Evolutionary conservation across 1,140 invertebrate genomes (phyloP), one percentile per base, ranked within the genome.

Genomic region (Geopemphigus sp.): DNA sequence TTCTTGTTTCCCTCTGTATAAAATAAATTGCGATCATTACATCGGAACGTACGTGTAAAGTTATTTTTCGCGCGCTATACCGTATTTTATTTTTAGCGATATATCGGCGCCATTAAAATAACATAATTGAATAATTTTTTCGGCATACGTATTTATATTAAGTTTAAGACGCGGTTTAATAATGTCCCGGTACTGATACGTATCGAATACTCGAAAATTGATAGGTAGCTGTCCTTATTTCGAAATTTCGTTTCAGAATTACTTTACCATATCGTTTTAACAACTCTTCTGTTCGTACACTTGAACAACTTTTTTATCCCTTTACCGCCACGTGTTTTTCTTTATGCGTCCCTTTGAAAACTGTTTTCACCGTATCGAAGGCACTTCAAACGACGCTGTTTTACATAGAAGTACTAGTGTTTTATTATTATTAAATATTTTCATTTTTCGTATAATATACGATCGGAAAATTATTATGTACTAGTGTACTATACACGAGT

Each of bases 391-490:
- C n/a, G 19, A 66, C 10, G 63, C 32, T 66, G 19, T 39, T 66
- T 66, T 66, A 39, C 63, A 66, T 66, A 22, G 12, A 39, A n/a
- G 47, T 22, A 14, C 19, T n/a, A 39, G 17, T 63, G 26, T 39
- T 45, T 22, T 39, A 32, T 66, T 66, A n/a, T 66, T 66, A 64
- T 32, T 64, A 22, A 39, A 45, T n/a, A 66, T 39, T 66, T 66
- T 66, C n/a, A 66, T 66, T 45, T 66, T 66, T 45, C 32, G 22
- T 66, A n/a, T 64, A 39, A n/a, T n/a, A 1, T 66, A 39, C 11
- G 63, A 45, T 29, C 63, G 19, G 32, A 66, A 8, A 4, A 39
- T 39, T 39, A 66, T 66, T 39, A 66, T 66, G 32, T 39, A 39
- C n/a, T n/a, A n/a, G n/a, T n/a, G 29, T 15, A 63, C 61, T 63